Evolutionary conservation across 2,113 vertebrate species (phyloP), one percentile per base, ranked within the genome.

Genomic region (Dicentrarchus labrax): DNA sequence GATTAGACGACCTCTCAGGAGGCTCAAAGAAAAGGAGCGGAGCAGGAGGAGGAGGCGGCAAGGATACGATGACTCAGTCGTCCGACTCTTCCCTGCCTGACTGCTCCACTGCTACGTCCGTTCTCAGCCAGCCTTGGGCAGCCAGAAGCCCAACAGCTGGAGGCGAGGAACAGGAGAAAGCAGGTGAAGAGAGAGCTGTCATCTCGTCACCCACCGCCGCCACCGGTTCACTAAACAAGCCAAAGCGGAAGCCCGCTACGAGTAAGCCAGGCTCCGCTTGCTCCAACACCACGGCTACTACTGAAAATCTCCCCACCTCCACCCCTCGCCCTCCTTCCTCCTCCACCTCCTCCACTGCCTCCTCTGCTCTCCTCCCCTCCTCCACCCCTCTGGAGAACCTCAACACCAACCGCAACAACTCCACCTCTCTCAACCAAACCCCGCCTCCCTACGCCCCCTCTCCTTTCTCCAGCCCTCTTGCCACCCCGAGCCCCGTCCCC

Each of bases 391-490:
- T 91, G 45, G 97, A 99, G 90, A 95, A 97, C 83, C 97, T 97
- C 75, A 99, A 99, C 95, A 97, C 96, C 83, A 99, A 99, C 96
- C 96, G 97, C 80, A 99, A 99, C 94, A 99, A 99, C 95, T 99
- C 98, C 87, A 97, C 98, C 64, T 95, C 96, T 15, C 95, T 98
- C 86, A 96, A 96, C 95, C 93, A 94, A 75, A 88, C 88, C 12
- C 89, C 83, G 0, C 82, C 82, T 80, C 78, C 89, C 75, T 64
- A 78, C 9, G 1, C 6, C 0, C 73, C 84, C 0, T 53, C 86
- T 43, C 22, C 76, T 8, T 88, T 81, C 76, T 74, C 83, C 85
- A 36, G 50, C 72, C 72, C 78, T 0, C 36, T 81, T 62, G 78
- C 39, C 48, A 89, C 86, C 53, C 78, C 74, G 72, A 85, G 86